Percentiles rank a stretch among this genome's conserved stretches.
phyloP scores from a whole-genome alignment of 2,888 invertebrate species.

The Mesoligia furuncula region DNA sequence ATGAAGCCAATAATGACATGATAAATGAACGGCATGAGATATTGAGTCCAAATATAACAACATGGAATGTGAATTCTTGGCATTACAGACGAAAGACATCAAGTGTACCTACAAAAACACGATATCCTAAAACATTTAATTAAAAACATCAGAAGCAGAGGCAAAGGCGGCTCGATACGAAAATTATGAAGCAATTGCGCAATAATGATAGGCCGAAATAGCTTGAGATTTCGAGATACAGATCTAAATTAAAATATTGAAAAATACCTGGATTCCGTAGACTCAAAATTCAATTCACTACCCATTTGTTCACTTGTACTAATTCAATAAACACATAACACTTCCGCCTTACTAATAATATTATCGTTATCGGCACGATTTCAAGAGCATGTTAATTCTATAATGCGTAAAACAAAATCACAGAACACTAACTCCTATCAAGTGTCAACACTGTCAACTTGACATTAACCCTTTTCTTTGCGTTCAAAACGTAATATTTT shows the following conservation, averaged over 20 bases:
- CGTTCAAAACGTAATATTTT: slow-evolving; percentile 24
- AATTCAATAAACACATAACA: slow-evolving; percentile 86
- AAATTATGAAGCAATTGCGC: slow-evolving; percentile 76
- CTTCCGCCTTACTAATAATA: slow-evolving; percentile 57
- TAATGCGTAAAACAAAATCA: slow-evolving; percentile 65
- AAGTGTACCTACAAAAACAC: slow-evolving; percentile 73
- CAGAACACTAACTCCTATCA: slow-evolving; percentile 52
- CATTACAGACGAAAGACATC: slow-evolving; percentile 71
- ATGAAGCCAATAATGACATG: slow-evolving; percentile 78
- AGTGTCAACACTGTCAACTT: slow-evolving; percentile 39
- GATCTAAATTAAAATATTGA: slow-evolving; percentile 47
- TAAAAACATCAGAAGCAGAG: slow-evolving; percentile 47
- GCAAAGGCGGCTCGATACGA: slow-evolving; percentile 45
- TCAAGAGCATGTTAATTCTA: slow-evolving; percentile 57
- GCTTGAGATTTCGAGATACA: slow-evolving; percentile 46
- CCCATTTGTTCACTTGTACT: slow-evolving; percentile 83
- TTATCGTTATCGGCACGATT: slow-evolving; percentile 48
- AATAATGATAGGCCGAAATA: slow-evolving; percentile 70
- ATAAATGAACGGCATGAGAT: slow-evolving; percentile 79
- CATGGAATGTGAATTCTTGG: slow-evolving; percentile 75
- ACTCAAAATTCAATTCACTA: slow-evolving; percentile 83
- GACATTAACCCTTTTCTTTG: background rate
- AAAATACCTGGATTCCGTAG: slow-evolving; percentile 82
- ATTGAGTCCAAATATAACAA: slow-evolving; percentile 77
- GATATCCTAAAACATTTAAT: slow-evolving; percentile 52